Conservation (phyloP, 1,140 invertebrate genomes). For the Eupristina koningsbergeri region DNA sequence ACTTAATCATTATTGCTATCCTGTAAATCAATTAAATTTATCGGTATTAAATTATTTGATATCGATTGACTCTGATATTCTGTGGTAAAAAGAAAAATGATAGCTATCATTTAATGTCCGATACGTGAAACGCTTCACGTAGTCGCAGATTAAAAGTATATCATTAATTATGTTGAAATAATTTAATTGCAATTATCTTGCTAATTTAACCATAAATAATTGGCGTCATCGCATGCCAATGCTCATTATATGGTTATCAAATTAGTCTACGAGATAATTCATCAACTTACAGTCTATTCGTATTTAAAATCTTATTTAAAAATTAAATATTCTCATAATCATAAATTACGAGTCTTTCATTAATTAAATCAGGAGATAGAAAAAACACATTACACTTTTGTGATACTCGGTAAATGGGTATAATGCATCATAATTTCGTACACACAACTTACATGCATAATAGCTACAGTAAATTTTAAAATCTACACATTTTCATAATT, state of each 20-base stretch:
- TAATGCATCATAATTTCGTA: constrained; percentile 28
- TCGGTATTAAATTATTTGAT: constrained; percentile 17
- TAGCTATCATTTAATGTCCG: background rate
- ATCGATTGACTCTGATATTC: background rate
- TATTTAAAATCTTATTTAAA: constrained; percentile 14
- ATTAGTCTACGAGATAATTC: background rate
- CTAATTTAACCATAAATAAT: constrained; percentile 3
- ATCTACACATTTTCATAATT: constrained; percentile 36
- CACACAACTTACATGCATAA: constrained; percentile 3
- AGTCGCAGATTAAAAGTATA: background rate
- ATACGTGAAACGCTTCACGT: background rate
- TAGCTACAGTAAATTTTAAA: constrained; percentile 23
- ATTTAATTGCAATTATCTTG: background rate
- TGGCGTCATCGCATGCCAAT: background rate
- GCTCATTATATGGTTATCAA: background rate
- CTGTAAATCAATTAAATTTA: constrained; percentile 10
- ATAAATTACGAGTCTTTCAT: constrained; percentile 9
- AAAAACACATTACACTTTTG: constrained; percentile 14
- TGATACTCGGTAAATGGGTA: background rate
- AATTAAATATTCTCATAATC: constrained; percentile 16
- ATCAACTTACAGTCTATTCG: background rate
- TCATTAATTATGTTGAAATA: background rate
- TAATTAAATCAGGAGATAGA: background rate
- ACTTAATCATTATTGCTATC: background rate
- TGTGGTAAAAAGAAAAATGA: too few species aligned